Conservation (phyloP, 1,140 invertebrate species). For the Notospermus geniculatus region DNA sequence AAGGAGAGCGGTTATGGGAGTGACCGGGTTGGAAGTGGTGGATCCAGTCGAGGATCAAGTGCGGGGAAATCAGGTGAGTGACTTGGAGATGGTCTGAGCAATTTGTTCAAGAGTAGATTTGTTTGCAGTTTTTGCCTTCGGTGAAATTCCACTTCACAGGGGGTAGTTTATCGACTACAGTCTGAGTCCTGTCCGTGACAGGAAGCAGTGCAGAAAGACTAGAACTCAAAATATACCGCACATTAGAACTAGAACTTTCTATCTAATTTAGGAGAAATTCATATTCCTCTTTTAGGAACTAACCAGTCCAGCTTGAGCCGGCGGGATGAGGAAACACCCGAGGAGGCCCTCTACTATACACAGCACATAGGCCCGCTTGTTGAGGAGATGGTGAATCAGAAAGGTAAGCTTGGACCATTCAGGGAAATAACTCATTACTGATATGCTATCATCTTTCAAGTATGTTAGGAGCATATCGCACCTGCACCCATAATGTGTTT, state of each 20-base stretch:
- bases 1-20: slow-evolving; percentile 12
- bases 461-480: too few relatives aligned
- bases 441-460: too few relatives aligned
- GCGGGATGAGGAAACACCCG: slow-evolving; percentile 32
- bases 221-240: too few relatives aligned
- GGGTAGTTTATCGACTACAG: too few relatives aligned
- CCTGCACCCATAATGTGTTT: too few relatives aligned
- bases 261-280: too few relatives aligned
- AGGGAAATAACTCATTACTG: neutral
- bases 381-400: slow-evolving; percentile 36
- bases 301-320: neutral
- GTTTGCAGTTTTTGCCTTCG: slow-evolving; percentile 35
- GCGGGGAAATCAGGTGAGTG: slow-evolving; percentile 37
- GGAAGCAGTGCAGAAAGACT: too few relatives aligned
- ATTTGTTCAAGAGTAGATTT: neutral
- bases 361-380: slow-evolving; percentile 37
- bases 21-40: slow-evolving; percentile 32
- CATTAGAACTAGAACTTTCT: too few relatives aligned
- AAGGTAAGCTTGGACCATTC: slow-evolving; percentile 34
- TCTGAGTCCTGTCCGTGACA: too few relatives aligned
- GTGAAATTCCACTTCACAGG: too few relatives aligned
- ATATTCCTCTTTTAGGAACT: too few relatives aligned
- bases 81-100: neutral
- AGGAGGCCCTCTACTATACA: slow-evolving; percentile 32
- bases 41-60: slow-evolving; percentile 38